phyloP scores from a whole-genome alignment of 2,113 vertebrate genomes.

The Camelus bactrianus region DNA sequence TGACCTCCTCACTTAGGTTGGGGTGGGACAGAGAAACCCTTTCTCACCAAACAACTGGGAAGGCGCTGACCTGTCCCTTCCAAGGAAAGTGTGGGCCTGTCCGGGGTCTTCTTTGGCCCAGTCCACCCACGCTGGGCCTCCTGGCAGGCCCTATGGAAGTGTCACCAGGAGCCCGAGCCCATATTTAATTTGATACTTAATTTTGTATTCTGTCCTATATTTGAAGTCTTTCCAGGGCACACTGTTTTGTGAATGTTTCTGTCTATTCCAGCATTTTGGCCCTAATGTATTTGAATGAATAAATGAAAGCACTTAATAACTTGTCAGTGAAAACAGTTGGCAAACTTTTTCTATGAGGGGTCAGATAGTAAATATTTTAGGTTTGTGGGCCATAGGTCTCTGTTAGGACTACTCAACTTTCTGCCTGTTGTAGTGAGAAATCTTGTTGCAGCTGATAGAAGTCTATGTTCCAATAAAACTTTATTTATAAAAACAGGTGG shows the following conservation, averaged over 20 bases:
- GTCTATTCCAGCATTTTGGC: neutral
- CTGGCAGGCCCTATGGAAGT: neutral
- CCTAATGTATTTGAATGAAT: neutral
- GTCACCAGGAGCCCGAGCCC: neutral
- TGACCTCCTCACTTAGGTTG: neutral
- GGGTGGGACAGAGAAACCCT: neutral
- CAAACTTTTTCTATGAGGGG: no score
- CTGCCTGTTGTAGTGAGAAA: neutral
- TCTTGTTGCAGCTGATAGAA: neutral
- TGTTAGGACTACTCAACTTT: neutral
- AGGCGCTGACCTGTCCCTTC: neutral
- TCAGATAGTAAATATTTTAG: neutral
- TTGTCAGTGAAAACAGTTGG: neutral
- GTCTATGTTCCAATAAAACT: neutral
- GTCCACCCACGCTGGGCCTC: neutral
- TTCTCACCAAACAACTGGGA: neutral
- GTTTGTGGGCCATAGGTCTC: neutral
- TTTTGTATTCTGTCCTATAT: neutral
- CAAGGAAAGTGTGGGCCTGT: neutral
- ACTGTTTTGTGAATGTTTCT: neutral
- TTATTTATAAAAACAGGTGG: neutral
- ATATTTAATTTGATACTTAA: neutral
- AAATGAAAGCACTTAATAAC: neutral
- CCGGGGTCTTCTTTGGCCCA: neutral
- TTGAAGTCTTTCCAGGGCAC: neutral